phyloP scores from a whole-genome alignment of 1,140 invertebrate genomes.

The Chlorops oryzae region DNA sequence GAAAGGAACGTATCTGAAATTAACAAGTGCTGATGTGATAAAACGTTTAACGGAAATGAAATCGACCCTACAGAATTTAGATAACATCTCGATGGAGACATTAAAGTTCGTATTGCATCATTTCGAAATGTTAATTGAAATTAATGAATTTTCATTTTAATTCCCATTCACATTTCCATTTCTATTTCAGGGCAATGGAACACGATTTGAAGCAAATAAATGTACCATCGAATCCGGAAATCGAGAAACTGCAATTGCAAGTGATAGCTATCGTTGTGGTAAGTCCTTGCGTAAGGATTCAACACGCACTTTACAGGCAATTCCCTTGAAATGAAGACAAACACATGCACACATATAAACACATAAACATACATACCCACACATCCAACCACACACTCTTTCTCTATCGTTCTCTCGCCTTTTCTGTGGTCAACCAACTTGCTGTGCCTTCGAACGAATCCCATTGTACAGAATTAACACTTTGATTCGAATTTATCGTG shows the following conservation, averaged over 20 bases:
- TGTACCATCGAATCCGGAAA: constrained; percentile 43
- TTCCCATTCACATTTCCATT: background rate
- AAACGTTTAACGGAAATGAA: constrained; percentile 45
- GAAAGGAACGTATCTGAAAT: constrained; percentile 34
- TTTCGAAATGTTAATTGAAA: background rate
- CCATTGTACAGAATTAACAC: too few relatives aligned
- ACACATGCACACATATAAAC: too few relatives aligned
- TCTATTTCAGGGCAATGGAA: constrained; percentile 37
- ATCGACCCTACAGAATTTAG: constrained; percentile 41
- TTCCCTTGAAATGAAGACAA: too few relatives aligned
- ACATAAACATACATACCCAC: too few relatives aligned
- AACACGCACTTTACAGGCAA: background rate
- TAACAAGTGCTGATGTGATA: constrained; percentile 43
- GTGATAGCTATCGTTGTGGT: constrained; percentile 47
- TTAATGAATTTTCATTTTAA: too few relatives aligned
- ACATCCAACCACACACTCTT: too few relatives aligned
- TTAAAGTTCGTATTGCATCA: constrained; percentile 25
- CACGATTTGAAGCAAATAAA: constrained; percentile 45
- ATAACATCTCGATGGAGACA: constrained; percentile 44
- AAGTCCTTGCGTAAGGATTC: constrained; percentile 20
- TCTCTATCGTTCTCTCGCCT: too few relatives aligned
- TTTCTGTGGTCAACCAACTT: too few relatives aligned
- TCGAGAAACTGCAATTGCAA: constrained; percentile 45
- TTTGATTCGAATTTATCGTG: too few relatives aligned
- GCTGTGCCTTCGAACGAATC: too few relatives aligned